These are phyloP conservation scores for Bothrops jararaca DNA, from an alignment of 2,113 vertebrate genomes.

Conservation along the genomic window DNA sequence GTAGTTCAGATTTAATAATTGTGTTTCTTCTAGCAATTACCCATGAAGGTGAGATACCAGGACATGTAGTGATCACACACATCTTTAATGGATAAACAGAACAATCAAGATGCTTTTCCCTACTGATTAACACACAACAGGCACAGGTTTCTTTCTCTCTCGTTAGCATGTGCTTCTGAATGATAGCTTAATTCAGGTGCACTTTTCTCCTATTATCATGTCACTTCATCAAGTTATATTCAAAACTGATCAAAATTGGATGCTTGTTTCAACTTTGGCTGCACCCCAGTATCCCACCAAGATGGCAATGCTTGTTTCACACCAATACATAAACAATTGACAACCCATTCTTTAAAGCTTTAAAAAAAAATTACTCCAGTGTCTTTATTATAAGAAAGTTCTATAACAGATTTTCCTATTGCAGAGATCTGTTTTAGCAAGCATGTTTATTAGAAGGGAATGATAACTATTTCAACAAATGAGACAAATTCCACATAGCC, in stretches of 20 bases:
- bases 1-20: slow-evolving; percentile 19
- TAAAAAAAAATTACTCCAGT: not conserved
- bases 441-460: not conserved
- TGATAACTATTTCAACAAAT: not conserved
- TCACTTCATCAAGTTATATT: not conserved
- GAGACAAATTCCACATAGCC: not conserved
- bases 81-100: slow-evolving; percentile 26
- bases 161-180: not conserved
- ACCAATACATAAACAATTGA: not conserved
- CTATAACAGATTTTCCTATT: not conserved
- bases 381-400: not conserved
- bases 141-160: slow-evolving; percentile 1
- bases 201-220: not conserved
- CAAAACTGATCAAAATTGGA: not conserved
- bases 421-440: not conserved
- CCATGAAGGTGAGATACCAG: slow-evolving; percentile 10
- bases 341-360: not conserved
- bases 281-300: not conserved
- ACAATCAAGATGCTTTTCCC: slow-evolving; percentile 18
- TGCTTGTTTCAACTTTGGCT: not conserved
- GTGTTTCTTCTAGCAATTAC: slow-evolving; percentile 37
- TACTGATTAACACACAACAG: slow-evolving; percentile 30
- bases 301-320: not conserved
- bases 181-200: not conserved
- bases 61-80: slow-evolving; percentile 14